Evolutionary conservation across 2,888 invertebrate genomes (phyloP).

Genomic region (Brachypterus glaber): DNA sequence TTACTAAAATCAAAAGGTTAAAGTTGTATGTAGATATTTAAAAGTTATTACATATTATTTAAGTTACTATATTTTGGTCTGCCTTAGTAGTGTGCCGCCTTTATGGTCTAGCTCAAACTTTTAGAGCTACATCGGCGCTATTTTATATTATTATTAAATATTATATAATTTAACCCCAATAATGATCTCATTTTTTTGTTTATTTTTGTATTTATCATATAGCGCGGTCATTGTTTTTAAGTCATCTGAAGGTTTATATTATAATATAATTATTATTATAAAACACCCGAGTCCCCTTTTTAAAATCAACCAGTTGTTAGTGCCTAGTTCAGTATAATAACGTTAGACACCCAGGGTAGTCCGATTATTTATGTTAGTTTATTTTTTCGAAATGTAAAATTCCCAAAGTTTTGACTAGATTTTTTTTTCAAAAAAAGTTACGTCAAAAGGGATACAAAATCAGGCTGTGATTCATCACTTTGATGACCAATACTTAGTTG

Average conservation of each 20-base stretch:
- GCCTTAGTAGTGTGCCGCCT: no score
- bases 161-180: conserved; percentile 33
- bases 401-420: conserved; percentile 28
- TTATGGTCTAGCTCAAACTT: conserved; percentile 21
- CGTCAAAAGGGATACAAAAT: conserved; percentile 42
- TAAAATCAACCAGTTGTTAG: conserved; percentile 41
- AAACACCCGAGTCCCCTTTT: conserved; percentile 31
- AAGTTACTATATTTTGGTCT: no score
- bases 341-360: no score
- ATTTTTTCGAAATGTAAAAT: no score
- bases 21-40: no score
- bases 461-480: conserved; percentile 46
- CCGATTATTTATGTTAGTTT: no score
- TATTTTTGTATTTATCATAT: conserved; percentile 38
- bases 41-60: no score
- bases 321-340: conserved; percentile 40
- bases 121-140: conserved; percentile 24
- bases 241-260: conserved; percentile 25
- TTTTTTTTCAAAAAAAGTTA: conserved; percentile 15
- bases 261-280: no score
- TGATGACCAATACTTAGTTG: conserved; percentile 43
- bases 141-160: conserved; percentile 28
- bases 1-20: no score
- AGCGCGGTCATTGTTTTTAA: conserved; percentile 31
- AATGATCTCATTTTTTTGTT: conserved; percentile 39